Conservation (phyloP, 2,888 invertebrate species). For the Gerosis bhagava region DNA sequence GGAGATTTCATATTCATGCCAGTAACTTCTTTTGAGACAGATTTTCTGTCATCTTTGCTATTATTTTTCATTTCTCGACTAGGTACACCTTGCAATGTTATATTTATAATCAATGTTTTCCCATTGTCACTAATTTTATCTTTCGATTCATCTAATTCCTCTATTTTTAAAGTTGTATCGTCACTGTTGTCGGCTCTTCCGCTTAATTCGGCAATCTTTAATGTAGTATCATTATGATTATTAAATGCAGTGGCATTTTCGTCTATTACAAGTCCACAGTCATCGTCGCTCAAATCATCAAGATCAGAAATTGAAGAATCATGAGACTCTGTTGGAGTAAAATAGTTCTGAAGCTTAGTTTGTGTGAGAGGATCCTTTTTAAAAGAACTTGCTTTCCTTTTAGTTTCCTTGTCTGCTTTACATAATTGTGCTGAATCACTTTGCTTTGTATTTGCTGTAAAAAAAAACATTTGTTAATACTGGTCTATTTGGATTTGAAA, state of each 20-base stretch:
- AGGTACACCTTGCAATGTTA: slow-evolving; percentile 66
- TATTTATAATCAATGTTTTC: slow-evolving; percentile 67
- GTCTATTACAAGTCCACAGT: slow-evolving; percentile 55
- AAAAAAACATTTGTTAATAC: too few relatives aligned
- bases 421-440: slow-evolving; percentile 53
- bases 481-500: too few relatives aligned
- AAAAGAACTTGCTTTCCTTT: slow-evolving; percentile 71
- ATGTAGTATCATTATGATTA: slow-evolving; percentile 45
- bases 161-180: slow-evolving; percentile 53
- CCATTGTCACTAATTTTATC: slow-evolving; percentile 31
- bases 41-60: slow-evolving; percentile 25
- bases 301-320: slow-evolving; percentile 43
- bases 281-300: slow-evolving; percentile 56
- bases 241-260: slow-evolving; percentile 50
- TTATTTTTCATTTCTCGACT: slow-evolving; percentile 39
- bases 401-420: slow-evolving; percentile 69
- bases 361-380: slow-evolving; percentile 75
- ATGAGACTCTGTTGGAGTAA: slow-evolving; percentile 55
- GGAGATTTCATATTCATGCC: slow-evolving; percentile 38
- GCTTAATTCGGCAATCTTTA: slow-evolving; percentile 43
- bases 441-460: slow-evolving; percentile 45
- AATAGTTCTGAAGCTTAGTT: slow-evolving; percentile 71
- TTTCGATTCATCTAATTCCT: slow-evolving; percentile 36
- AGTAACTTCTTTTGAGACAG: slow-evolving; percentile 29
- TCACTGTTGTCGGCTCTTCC: slow-evolving; percentile 39